Conservation (phyloP, 2,113 vertebrate genomes). For the Sporophila hypoxantha region DNA sequence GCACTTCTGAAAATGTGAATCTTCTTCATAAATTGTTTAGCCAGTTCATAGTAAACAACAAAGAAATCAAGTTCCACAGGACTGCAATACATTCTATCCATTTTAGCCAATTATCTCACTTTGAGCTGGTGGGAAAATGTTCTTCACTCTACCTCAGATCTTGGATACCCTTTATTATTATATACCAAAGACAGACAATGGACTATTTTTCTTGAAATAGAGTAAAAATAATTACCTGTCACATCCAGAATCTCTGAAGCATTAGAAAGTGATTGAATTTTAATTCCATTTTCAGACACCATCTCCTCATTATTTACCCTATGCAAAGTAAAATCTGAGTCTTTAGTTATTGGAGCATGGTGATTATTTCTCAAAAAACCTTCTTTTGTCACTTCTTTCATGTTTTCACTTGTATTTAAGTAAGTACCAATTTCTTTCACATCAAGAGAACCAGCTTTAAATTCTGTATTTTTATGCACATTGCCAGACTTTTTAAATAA, state of each 20-base stretch:
- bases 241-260: conserved; percentile 67
- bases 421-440: conserved; percentile 27
- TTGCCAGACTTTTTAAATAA: conserved; percentile 75
- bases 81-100: not conserved
- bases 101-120: not conserved
- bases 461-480: conserved; percentile 39
- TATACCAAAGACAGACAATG: not conserved
- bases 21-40: not conserved
- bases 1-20: not conserved
- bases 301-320: conserved; percentile 48
- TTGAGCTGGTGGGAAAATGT: not conserved
- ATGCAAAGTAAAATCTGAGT: conserved; percentile 55
- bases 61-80: not conserved
- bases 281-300: conserved; percentile 64
- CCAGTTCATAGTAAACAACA: not conserved
- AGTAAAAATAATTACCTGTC: conserved; percentile 75
- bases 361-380: conserved; percentile 50
- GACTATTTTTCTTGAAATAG: conserved; percentile 31
- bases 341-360: conserved; percentile 50
- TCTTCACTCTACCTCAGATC: not conserved
- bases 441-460: not conserved
- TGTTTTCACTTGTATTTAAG: conserved; percentile 40
- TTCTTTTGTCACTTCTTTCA: conserved; percentile 60
- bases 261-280: conserved; percentile 71
- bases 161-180: not conserved